Base-by-base conservation (phyloP, 1,140 invertebrate genomes). In the Drosophila simulans region DNA sequence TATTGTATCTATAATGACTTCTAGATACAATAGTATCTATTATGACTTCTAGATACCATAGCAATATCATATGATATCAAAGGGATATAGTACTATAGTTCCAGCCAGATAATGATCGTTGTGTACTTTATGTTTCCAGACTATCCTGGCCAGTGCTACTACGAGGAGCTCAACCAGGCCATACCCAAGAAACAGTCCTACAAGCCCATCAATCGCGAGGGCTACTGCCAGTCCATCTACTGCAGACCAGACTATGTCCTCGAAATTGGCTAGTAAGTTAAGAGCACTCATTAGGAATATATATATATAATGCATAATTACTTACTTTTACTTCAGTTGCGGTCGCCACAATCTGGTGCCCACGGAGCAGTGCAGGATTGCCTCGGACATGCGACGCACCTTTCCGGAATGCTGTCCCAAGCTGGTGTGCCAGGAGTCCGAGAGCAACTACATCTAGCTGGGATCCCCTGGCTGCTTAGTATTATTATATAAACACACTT, bases 121-220 rank as follows among this genome's bases (percentile, higher is more conserved):
- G 1, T 10, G 31, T 31, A 8, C 7, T 31, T 2, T 31, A 8
- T 8, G 31, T 8, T 31, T 31, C 8, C 10, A 91, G 90, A 91
- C 27, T 85, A 77, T 68, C 90, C 90, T 0, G 90, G 90, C 3
- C 90, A 91, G 53, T 91, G 90, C 25, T 91, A 91, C 49, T 90
- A 85, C 40, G 83, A 91, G 53, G 90, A 91, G 13, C 73, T 91
- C 22, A 77, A 84, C 15, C 90, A 91, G 52, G 66, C 90, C 7
- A 91, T 91, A 70, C 90, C 90, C 52, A 91, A 77, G 22, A 65
- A 90, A 52, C 90, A 91, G 52, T 90, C 85, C 0, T 91, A 85
- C 40, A 91, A 90, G 57, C 90, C 90, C 20, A 90, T 91, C 15
- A 91, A 91, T 55, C 80, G 83, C 4, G 90, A 90, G 27, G 90